phyloP scores from a whole-genome alignment of 2,797 vertebrate genomes.

The Pangasius macronema region DNA sequence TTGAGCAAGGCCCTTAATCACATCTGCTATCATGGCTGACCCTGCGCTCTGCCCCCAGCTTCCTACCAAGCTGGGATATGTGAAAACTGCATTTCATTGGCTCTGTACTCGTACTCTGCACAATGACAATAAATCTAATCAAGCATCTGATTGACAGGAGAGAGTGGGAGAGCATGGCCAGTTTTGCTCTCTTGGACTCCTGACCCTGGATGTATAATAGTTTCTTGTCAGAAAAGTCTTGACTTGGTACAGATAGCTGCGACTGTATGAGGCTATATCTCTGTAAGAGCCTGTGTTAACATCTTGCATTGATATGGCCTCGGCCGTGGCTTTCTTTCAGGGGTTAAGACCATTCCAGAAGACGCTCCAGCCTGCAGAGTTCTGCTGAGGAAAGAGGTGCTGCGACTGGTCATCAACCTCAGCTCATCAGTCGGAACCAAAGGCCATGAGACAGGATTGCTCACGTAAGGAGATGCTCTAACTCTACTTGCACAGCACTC shows the following conservation, averaged over 20 bases:
- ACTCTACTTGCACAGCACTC: not conserved
- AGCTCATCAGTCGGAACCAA: constrained; percentile 99
- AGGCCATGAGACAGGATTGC: constrained; percentile 95
- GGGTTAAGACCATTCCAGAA: constrained; percentile 90
- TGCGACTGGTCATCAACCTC: constrained; percentile 94
- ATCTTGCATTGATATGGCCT: not conserved
- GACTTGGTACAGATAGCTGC: not conserved
- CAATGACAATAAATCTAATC: too few relatives aligned
- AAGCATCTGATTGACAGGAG: not conserved
- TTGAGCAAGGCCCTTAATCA: too few relatives aligned
- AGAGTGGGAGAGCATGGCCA: not conserved
- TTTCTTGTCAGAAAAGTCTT: not conserved
- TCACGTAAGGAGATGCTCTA: constrained; percentile 83
- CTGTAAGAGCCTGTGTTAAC: not conserved
- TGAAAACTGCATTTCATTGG: too few relatives aligned
- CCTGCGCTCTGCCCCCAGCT: too few relatives aligned
- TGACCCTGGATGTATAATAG: not conserved
- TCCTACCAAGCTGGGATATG: too few relatives aligned
- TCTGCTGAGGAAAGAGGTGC: constrained; percentile 93
- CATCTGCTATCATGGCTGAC: too few relatives aligned
- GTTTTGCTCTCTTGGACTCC: not conserved
- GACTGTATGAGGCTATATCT: not conserved
- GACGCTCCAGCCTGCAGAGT: constrained; percentile 93
- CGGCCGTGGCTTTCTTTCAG: constrained; percentile 61
- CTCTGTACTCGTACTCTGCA: too few relatives aligned